These are phyloP conservation scores for Seira ritae DNA, from an alignment of 2,888 invertebrate species.

Conservation along the genomic window DNA sequence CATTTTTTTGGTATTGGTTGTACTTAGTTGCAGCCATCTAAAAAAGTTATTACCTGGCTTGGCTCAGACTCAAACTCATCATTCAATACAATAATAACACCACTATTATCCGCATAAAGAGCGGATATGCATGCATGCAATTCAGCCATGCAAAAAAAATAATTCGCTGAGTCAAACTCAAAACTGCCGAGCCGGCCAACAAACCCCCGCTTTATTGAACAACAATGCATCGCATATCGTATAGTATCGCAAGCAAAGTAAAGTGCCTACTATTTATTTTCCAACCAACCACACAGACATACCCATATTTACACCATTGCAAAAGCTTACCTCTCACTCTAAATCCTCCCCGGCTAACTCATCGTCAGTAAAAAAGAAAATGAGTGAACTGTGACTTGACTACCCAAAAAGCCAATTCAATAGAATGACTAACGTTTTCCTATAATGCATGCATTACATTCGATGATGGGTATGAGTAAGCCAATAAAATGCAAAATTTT, in stretches of 20 bases:
- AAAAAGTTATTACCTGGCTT: constrained; percentile 9
- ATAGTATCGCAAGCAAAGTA: background rate
- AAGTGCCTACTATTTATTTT: constrained; percentile 45
- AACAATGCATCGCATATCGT: background rate
- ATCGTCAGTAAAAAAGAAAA: background rate
- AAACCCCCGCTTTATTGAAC: constrained; percentile 39
- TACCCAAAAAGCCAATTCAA: background rate
- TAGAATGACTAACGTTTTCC: background rate
- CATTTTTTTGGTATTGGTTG: background rate
- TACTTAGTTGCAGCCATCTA: background rate
- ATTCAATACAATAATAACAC: background rate
- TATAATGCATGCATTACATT: background rate
- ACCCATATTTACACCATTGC: background rate
- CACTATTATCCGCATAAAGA: background rate
- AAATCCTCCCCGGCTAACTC: too few relatives aligned
- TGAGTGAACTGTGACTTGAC: constrained; percentile 9
- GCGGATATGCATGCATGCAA: constrained; percentile 21
- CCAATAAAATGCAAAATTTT: too few relatives aligned
- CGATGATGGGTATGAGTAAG: too few relatives aligned
- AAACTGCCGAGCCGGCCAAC: constrained; percentile 35
- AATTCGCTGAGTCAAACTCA: background rate
- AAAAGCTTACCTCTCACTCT: background rate
- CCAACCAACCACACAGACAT: constrained; percentile 30
- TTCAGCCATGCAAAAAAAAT: constrained; percentile 26
- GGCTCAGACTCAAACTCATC: background rate